Evolutionary conservation across 1,140 invertebrate species (phyloP).

Genomic region (Lordiphosa clarofinis): DNA sequence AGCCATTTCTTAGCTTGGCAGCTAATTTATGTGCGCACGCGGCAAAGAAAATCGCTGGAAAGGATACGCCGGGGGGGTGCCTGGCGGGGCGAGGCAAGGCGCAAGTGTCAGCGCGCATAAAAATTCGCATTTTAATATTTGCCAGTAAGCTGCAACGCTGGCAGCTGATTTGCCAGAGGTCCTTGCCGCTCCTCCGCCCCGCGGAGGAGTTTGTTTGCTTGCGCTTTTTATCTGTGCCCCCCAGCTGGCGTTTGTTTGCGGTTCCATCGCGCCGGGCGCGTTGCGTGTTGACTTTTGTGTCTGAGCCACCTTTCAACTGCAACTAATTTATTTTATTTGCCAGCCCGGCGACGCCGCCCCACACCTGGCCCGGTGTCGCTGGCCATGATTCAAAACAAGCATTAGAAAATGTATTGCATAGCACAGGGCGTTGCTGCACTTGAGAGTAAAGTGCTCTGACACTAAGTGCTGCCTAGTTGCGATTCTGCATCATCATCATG

Average conservation of each 20-base stretch:
- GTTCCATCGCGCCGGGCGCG: conserved; percentile 68
- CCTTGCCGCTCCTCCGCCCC: neutral
- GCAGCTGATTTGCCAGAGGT: conserved; percentile 66
- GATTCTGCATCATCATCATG: conserved; percentile 52
- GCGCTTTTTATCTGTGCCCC: conserved; percentile 70
- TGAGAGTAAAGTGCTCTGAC: conserved; percentile 56
- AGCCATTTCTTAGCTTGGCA: conserved; percentile 75
- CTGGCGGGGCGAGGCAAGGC: conserved; percentile 19
- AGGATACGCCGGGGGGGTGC: conserved; percentile 47
- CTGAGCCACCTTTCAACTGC: conserved; percentile 76
- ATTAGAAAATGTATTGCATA: conserved; percentile 69
- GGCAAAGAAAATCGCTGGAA: conserved; percentile 66
- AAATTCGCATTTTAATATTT: conserved; percentile 78
- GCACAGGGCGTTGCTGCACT: conserved; percentile 31
- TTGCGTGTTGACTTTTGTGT: conserved; percentile 75
- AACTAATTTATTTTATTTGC: conserved; percentile 77
- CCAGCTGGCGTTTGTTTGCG: conserved; percentile 76
- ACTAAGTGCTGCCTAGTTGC: conserved; percentile 31
- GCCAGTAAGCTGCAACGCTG: conserved; percentile 66
- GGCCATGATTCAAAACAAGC: conserved; percentile 76
- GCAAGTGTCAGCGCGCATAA: conserved; percentile 69
- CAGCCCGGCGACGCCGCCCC: conserved; percentile 25
- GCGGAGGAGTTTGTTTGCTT: conserved; percentile 51
- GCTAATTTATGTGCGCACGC: conserved; percentile 76
- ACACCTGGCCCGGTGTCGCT: conserved; percentile 5